These are phyloP conservation scores for Belonocnema kinseyi DNA, from an alignment of 1,140 invertebrate genomes.

Conservation along the genomic window DNA sequence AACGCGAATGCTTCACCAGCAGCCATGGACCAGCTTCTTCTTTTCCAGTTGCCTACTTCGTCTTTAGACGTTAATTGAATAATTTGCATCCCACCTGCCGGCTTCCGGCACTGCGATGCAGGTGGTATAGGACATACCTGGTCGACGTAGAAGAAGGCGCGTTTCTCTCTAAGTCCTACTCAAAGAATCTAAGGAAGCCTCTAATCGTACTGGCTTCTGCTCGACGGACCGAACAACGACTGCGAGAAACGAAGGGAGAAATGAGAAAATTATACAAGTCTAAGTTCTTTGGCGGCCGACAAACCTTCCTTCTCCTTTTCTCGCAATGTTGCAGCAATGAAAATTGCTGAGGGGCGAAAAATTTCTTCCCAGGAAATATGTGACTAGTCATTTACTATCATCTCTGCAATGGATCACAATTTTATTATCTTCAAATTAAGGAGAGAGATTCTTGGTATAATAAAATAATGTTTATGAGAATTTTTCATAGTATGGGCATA, in stretches of 20 bases:
- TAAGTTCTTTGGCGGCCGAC: constrained; percentile 28
- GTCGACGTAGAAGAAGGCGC: neutral
- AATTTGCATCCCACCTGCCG: constrained; percentile 68
- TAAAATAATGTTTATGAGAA: neutral
- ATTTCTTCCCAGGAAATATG: constrained; percentile 17
- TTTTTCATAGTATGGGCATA: too few species aligned
- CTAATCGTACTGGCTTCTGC: constrained; percentile 38
- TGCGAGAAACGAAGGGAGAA: constrained; percentile 20
- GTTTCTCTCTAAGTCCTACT: neutral
- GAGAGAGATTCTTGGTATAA: neutral
- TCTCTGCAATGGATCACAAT: neutral
- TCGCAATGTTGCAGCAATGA: constrained; percentile 29
- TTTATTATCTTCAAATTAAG: constrained; percentile 14
- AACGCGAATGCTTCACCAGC: neutral
- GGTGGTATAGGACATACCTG: constrained; percentile 39
- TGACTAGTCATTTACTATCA: neutral
- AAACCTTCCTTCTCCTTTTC: constrained; percentile 1
- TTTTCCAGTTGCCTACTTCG: constrained; percentile 32
- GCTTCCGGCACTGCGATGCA: constrained; percentile 55
- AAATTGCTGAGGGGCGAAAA: constrained; percentile 5
- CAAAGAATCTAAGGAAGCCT: constrained; percentile 36
- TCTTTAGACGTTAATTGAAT: constrained; percentile 68
- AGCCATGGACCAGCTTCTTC: constrained; percentile 21
- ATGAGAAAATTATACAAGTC: constrained; percentile 31
- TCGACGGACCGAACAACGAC: constrained; percentile 31